Evolutionary conservation across 2,797 vertebrate species (phyloP), one percentile per base, ranked within the genome.

Genomic region (Propithecus deckenii): DNA sequence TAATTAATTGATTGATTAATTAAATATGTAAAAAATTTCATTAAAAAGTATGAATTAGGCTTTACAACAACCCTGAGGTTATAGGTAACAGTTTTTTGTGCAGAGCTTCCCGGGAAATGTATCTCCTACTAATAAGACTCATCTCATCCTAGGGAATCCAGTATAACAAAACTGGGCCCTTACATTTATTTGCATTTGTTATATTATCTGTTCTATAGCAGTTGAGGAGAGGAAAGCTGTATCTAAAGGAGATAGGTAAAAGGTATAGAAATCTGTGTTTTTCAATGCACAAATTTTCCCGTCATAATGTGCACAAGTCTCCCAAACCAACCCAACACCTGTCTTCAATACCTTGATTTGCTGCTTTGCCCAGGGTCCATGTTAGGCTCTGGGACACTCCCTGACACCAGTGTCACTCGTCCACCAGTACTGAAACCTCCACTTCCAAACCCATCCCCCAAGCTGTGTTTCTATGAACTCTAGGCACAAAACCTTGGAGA

Each of bases 51-150:
- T 41, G 50, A 72, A 20, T 41, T 48, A 61, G 43, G 15, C 15
- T 71, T 50, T 38, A 28, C 35, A 59, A 35, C 12, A 48, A 30
- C 32, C 41, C 74, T 80, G 30, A 41, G 28, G 14, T 23, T 59
- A 14, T 3, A 61, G 35, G n/a, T 15, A 4, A 4, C 12, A 59
- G 7, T 28, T 38, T 8, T 41, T 7, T 14, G 11, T 12, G 1
- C 28, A 25, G 32, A 10, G 5, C 20, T 86, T n/a, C 15, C 1
- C 4, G 38, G 18, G 17, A 1, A 11, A 12, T 1, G 4, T 5
- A 12, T 30, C 8, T 46, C 18, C 48, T 14, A 13, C 12, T 17
- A 43, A 23, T 3, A 17, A 28, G 13, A 3, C 32, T 28, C 18
- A 5, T 46, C 22, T 43, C 50, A 18, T 7, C 38, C 9, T 28